These are phyloP conservation scores for Choristoneura fumiferana DNA, from an alignment of 1,140 invertebrate genomes.

Conservation along the genomic window DNA sequence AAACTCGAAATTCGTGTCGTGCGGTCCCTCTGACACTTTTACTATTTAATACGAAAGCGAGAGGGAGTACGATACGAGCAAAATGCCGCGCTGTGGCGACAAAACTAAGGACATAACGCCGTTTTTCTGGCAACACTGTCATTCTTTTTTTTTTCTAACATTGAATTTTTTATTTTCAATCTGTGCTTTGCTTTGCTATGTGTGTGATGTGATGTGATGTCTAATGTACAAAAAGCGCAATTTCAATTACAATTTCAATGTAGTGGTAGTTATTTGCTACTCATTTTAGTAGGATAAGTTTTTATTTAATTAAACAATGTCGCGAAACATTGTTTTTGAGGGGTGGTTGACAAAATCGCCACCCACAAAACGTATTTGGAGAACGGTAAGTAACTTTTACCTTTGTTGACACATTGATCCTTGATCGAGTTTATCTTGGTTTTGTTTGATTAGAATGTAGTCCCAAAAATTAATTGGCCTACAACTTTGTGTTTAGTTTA, in stretches of 20 bases:
- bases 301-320: conserved; percentile 46
- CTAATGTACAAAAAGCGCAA: neutral
- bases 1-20: too few species aligned
- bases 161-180: too few species aligned
- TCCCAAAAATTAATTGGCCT: neutral
- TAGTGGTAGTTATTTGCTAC: conserved; percentile 45
- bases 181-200: too few species aligned
- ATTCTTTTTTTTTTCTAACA: too few species aligned
- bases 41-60: too few species aligned
- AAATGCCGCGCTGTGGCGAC: too few species aligned
- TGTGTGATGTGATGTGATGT: too few species aligned
- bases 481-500: conserved; percentile 19
- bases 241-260: conserved; percentile 17
- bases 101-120: too few species aligned
- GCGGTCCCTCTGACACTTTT: too few species aligned
- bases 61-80: too few species aligned
- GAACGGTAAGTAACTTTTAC: conserved; percentile 86
- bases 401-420: conserved; percentile 53
- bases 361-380: conserved; percentile 91
- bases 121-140: conserved; percentile 4
- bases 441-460: conserved; percentile 20
- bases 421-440: conserved; percentile 15
- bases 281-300: conserved; percentile 45
- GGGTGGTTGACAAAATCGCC: conserved; percentile 96
- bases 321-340: conserved; percentile 81